phyloP scores from a whole-genome alignment of 2,888 invertebrate species.

The Dasysyrphus albostriatus region DNA sequence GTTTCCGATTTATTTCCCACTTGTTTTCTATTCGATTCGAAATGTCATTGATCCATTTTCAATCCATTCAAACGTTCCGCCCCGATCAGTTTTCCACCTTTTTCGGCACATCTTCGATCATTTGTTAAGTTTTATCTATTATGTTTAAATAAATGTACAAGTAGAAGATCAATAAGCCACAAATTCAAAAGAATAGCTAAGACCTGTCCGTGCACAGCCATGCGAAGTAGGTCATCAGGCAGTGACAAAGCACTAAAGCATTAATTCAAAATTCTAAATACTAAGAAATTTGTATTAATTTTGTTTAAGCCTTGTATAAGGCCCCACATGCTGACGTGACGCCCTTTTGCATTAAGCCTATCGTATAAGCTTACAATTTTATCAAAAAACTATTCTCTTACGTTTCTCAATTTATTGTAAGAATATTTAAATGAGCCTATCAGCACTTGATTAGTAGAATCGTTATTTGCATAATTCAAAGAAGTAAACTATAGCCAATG shows the following conservation, averaged over 20 bases:
- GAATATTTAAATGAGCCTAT: conserved; percentile 48
- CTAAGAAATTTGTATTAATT: conserved; percentile 24
- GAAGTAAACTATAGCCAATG: not conserved
- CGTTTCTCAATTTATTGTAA: conserved; percentile 28
- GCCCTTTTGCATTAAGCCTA: conserved; percentile 10
- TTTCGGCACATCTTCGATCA: too few relatives aligned
- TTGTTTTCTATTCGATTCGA: too few relatives aligned
- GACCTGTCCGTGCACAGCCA: too few relatives aligned
- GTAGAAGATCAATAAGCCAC: too few relatives aligned
- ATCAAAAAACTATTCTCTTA: not conserved
- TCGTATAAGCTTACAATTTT: not conserved
- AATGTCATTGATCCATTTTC: too few relatives aligned
- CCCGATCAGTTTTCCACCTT: too few relatives aligned
- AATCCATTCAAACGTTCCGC: too few relatives aligned
- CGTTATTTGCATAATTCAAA: conserved; percentile 29
- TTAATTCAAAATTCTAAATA: not conserved
- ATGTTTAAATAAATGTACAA: too few relatives aligned
- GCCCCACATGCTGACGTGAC: conserved; percentile 20
- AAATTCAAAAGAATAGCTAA: too few relatives aligned
- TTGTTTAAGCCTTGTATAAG: conserved; percentile 14
- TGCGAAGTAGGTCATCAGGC: too few relatives aligned
- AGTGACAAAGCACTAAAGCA: conserved; percentile 23
- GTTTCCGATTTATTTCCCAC: too few relatives aligned
- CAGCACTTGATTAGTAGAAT: conserved; percentile 41
- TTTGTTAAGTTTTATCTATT: too few relatives aligned